Percentiles rank a stretch among this genome's conserved stretches.
phyloP scores from a whole-genome alignment of 2,113 vertebrate species.

The Paracanthobrama guichenoti region DNA sequence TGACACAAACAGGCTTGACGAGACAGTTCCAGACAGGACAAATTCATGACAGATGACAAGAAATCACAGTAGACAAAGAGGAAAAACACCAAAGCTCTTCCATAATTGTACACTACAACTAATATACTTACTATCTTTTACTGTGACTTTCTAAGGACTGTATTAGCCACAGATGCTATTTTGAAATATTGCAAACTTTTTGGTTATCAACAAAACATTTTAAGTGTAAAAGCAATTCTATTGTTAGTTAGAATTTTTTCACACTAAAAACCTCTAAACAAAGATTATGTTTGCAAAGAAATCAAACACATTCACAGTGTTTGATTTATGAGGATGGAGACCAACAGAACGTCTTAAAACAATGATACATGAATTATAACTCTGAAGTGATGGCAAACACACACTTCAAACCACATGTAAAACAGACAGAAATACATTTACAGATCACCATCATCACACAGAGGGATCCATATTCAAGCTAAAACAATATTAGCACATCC shows the following conservation, averaged over 20 bases:
- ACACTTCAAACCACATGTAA: constrained; percentile 35
- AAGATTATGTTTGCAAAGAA: not conserved
- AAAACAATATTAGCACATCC: not conserved
- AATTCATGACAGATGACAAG: constrained; percentile 67
- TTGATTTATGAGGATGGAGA: constrained; percentile 34
- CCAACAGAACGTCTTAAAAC: constrained; percentile 28
- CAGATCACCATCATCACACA: constrained; percentile 21
- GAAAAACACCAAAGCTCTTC: not conserved
- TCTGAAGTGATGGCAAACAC: constrained; percentile 30
- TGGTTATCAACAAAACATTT: not conserved
- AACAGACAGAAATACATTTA: constrained; percentile 2
- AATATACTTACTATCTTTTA: constrained; percentile 9
- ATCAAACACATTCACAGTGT: constrained; percentile 26
- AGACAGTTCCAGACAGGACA: constrained; percentile 63
- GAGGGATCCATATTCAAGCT: constrained; percentile 15
- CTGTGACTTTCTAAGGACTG: not conserved
- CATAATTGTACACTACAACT: not conserved
- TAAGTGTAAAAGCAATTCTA: not conserved
- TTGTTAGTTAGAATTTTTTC: not conserved
- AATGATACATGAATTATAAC: constrained; percentile 19
- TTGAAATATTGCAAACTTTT: not conserved
- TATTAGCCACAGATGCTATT: not conserved
- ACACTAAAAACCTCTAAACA: not conserved
- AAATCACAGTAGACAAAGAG: constrained; percentile 63
- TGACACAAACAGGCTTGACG: constrained; percentile 58